Base-by-base conservation (phyloP, 2,113 vertebrate genomes). In the Sebastes schlegelii region DNA sequence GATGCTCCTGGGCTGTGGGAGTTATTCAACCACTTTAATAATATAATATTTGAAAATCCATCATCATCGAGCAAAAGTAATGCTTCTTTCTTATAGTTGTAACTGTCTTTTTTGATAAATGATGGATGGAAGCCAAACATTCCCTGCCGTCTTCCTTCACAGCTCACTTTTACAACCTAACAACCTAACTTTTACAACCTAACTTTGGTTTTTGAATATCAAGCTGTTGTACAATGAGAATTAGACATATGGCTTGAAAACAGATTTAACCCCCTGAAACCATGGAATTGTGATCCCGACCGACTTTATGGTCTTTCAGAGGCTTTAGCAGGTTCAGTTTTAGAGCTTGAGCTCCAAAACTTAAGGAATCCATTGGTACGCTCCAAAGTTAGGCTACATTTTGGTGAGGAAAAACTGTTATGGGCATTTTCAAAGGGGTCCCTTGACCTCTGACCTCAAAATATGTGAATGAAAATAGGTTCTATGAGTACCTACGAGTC, bases 21-120 rank as follows among this genome's bases (percentile, higher is more conserved):
- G 52, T 69, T 48, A 54, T 75, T 42, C 51, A 77, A 49, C 49
- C 13, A 49, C 23, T 45, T 11, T 19, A 17, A 17, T 19, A 48
- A 8, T n/a, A 52, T 54, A 43, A 75, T 54, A 4, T 34, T 7
- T 3, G 63, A 40, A 68, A 54, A 69, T 34, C 10, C 11, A 52
- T 76, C 57, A 82, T 63, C 80, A 68, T 74, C 12, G 7, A 42
- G 19, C 13, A 58, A 57, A 75, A 48, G 19, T 13, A 23, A 40
- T 45, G 45, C 55, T 82, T 69, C 14, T 45, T n/a, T 67, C 43
- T 60, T 60, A 51, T 21, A 74, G 5, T 4, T 80, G 45, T 19
- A 58, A 4, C 23, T 51, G 26, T 60, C 17, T 57, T 60, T 52
- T 55, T 78, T 57, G 52, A 48, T 78, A 7, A 58, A 6, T 23